Percentiles rank a stretch among this genome's conserved stretches.
Evolutionary conservation across 2,888 invertebrate species (phyloP).

Genomic region (Metopia argyrocephala): DNA sequence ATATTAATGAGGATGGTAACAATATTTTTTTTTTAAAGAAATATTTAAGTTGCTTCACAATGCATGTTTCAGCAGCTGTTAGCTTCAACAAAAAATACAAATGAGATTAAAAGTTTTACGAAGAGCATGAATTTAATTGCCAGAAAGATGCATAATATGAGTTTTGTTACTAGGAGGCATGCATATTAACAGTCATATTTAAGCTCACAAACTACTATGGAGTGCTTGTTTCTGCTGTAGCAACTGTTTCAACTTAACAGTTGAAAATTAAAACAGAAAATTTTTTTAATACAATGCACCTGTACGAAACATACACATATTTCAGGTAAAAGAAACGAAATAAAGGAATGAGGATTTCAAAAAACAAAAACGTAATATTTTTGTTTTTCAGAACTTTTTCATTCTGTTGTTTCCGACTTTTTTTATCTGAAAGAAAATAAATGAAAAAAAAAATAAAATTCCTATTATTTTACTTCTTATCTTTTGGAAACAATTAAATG

Average conservation of each 20-base stretch:
- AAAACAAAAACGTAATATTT: too few species aligned
- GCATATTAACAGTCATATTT: neutral
- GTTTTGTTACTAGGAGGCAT: neutral
- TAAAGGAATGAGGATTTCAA: too few species aligned
- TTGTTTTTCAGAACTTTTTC: neutral
- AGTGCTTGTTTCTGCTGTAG: too few species aligned
- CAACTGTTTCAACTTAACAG: constrained; percentile 8
- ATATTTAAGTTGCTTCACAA: neutral
- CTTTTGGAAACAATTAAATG: neutral
- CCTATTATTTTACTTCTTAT: neutral
- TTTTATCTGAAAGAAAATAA: too few species aligned
- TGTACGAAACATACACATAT: too few species aligned
- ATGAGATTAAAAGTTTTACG: neutral
- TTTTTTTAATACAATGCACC: neutral
- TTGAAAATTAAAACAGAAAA: neutral
- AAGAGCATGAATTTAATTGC: constrained; percentile 8
- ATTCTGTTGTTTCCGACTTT: too few species aligned
- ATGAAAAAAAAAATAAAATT: neutral
- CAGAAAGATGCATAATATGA: constrained; percentile 3
- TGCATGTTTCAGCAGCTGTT: neutral
- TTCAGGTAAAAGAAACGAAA: neutral
- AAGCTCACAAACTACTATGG: too few species aligned
- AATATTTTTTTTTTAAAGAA: too few species aligned
- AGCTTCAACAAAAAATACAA: too few species aligned
- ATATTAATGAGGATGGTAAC: too few species aligned